Percentiles rank a stretch among this genome's conserved stretches.
Evolutionary conservation across 30 jellyfish, hydroid and myxozoan species (phyloP).

Genomic region (Aurelia coerulea): DNA sequence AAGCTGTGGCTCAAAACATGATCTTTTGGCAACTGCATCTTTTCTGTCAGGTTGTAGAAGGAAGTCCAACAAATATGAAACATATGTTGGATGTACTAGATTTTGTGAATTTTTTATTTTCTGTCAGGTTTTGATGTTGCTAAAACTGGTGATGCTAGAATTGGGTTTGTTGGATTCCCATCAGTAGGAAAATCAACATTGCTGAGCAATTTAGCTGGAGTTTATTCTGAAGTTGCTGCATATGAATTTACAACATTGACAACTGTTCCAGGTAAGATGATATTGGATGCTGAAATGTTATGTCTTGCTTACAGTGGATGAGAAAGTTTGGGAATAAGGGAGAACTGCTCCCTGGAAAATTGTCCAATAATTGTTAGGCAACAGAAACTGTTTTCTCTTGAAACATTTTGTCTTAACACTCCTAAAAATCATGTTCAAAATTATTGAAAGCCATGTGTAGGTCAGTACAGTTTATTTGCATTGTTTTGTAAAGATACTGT

Average conservation of each 20-base stretch:
- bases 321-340: neutral
- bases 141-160: slow-evolving; percentile 98
- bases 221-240: slow-evolving; percentile 99
- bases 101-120: neutral
- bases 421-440: too few relatives aligned
- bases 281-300: too few relatives aligned
- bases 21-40: too few relatives aligned
- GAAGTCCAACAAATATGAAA: too few relatives aligned
- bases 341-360: neutral
- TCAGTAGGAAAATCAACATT: slow-evolving; percentile 99
- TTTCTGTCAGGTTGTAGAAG: too few relatives aligned
- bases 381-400: too few relatives aligned
- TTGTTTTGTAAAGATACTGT: too few relatives aligned
- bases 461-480: too few relatives aligned
- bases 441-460: too few relatives aligned
- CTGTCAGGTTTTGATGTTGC: slow-evolving; percentile 98
- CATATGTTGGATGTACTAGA: too few relatives aligned
- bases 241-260: slow-evolving; percentile 98
- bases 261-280: slow-evolving; percentile 93
- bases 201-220: slow-evolving; percentile 97
- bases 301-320: neutral
- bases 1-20: too few relatives aligned
- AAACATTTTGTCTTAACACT: too few relatives aligned
- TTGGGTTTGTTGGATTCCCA: slow-evolving; percentile 99
- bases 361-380: neutral